A percentile compares a stretch with the other conserved stretches of the same genome.
These are phyloP conservation scores for Micronycteris hirsuta DNA, from an alignment of 2,113 vertebrate species.

Conservation along the genomic window DNA sequence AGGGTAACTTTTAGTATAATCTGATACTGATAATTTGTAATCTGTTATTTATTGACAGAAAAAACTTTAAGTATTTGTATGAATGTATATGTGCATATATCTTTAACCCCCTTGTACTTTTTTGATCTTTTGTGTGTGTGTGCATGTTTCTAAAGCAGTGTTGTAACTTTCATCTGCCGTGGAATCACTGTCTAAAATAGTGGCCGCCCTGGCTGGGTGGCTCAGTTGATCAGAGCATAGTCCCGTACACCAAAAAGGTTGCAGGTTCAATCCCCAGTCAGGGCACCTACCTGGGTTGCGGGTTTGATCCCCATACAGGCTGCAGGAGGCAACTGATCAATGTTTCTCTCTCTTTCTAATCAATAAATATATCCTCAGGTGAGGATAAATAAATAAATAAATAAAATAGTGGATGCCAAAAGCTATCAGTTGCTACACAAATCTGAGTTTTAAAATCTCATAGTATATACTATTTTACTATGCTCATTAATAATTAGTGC, in stretches of 20 bases:
- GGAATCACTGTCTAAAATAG: neutral
- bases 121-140: neutral
- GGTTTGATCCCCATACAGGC: no score
- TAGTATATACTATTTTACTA: constrained; percentile 16
- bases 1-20: neutral
- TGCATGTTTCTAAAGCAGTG: constrained; percentile 26
- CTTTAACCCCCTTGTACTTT: neutral
- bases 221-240: no score
- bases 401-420: constrained; percentile 48
- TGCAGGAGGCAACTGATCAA: no score
- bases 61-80: neutral
- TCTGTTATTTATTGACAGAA: neutral
- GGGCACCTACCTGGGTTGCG: no score
- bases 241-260: no score
- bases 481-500: neutral
- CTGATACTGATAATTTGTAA: neutral
- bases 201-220: constrained; percentile 5
- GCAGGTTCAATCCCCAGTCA: no score
- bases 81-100: neutral
- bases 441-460: constrained; percentile 47
- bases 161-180: constrained; percentile 23
- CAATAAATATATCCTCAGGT: no score
- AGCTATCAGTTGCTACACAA: constrained; percentile 44
- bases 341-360: no score
- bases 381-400: no score